Conservation (phyloP, 2,797 vertebrate species). For the Macropodus opercularis region DNA sequence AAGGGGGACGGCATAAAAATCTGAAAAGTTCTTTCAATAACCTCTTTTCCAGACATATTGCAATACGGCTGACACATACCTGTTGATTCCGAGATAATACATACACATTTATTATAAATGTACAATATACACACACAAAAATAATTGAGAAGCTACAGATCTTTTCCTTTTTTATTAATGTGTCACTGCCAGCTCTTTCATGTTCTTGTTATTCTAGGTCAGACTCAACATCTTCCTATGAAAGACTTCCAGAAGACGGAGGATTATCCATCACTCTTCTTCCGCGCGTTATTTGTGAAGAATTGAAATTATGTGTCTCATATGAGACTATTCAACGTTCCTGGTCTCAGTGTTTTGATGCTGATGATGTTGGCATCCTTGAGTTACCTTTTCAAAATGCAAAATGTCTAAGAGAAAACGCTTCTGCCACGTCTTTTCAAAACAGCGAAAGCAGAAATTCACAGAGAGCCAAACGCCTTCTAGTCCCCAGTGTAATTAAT, state of each 20-base stretch:
- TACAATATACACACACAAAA: too few relatives aligned
- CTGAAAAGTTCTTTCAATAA: neutral
- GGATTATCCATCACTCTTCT: conserved; percentile 48
- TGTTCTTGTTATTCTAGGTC: conserved; percentile 2
- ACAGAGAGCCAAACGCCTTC: conserved; percentile 43
- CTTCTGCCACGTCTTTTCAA: conserved; percentile 42
- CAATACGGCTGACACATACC: neutral
- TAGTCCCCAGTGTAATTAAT: conserved; percentile 61
- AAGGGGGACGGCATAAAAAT: conserved; percentile 27
- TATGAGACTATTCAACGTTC: conserved; percentile 44
- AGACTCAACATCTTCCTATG: conserved; percentile 16
- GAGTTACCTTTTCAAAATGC: conserved; percentile 53
- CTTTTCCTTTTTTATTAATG: neutral
- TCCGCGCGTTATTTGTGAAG: conserved; percentile 39
- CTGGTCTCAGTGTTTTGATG: conserved; percentile 39
- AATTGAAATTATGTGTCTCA: conserved; percentile 49
- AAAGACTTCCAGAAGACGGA: conserved; percentile 32
- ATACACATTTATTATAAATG: too few relatives aligned
- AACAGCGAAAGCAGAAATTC: conserved; percentile 44
- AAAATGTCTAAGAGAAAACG: conserved; percentile 44
- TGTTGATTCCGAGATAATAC: neutral
- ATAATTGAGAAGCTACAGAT: too few relatives aligned
- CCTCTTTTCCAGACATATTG: neutral
- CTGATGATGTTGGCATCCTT: conserved; percentile 29
- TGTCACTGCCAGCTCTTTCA: conserved; percentile 6